Base-by-base conservation (phyloP, 2,888 invertebrate genomes). In the Hypselothyrea guttata region DNA sequence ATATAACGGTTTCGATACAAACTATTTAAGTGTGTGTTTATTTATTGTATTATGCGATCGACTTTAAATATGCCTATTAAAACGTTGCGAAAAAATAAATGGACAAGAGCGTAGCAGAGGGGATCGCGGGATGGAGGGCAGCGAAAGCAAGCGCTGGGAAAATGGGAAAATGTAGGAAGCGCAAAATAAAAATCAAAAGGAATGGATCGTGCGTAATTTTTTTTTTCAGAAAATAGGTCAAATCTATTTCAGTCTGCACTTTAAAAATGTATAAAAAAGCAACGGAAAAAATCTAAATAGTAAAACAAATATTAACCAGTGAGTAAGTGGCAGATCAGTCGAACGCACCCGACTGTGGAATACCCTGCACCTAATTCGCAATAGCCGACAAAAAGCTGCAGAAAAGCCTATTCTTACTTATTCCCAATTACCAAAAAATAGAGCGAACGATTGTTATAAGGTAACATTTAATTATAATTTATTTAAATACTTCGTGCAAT, bases 151-250 rank as follows among this genome's bases (percentile, higher is more conserved):
- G 34, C 1, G 7, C 5, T 7, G 11, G 38, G 9, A 38, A 28
- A 7, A 44, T 15, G 16, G 16, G 9, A 22, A 28, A 8, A 40
- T 9, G 38, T 15, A 60, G 60, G 40, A 53, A 51, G 46, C 34
- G 34, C 22, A 33, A 37, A 18, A 45, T 18, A 35, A 34, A 45
- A 46, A 41, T 9, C 38, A 27, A 22, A 38, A 62, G 56, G 63
- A 68, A 68, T 51, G 69, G 15, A 69, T 67, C 41, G 69, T 72
- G 69, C 69, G 73, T 68, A 48, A 54, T 52, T 47, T 61, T 69
- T 47, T 61, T 69, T 72, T 35, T 4, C 5, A 2, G 60, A 84
- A 78, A 78, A 78, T 78, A 58, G 77, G 77, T 78, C 77, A 78
- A 78, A 84, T 84, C 85, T 78, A 78, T 84, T 78, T 84, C 46